Conservation (phyloP, 2,888 invertebrate species). For the Leucozona laternaria region DNA sequence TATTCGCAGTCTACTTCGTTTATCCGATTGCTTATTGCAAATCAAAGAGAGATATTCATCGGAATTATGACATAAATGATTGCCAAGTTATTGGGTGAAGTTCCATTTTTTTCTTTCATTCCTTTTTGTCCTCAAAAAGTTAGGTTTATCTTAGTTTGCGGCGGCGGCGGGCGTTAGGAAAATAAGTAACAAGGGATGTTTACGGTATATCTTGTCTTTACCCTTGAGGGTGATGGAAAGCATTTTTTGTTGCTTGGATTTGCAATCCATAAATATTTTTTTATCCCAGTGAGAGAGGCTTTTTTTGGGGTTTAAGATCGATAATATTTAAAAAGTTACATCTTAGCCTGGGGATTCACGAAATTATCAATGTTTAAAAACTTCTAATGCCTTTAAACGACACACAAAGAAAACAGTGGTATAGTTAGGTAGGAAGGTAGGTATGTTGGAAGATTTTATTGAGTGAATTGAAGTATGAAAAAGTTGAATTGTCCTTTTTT, state of each 20-base stretch:
- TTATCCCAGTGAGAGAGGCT: background rate
- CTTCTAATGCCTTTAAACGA: conserved; percentile 39
- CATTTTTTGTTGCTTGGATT: conserved; percentile 9
- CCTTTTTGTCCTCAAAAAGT: conserved; percentile 12
- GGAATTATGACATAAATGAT: conserved; percentile 68
- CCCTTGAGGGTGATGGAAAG: conserved; percentile 30
- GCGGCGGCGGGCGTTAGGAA: too few relatives aligned
- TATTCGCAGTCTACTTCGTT: conserved; percentile 33
- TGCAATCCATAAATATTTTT: conserved; percentile 7
- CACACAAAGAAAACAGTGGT: background rate
- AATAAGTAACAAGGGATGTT: conserved; percentile 47
- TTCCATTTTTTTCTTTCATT: background rate
- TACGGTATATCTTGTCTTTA: conserved; percentile 26
- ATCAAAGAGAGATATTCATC: conserved; percentile 58
- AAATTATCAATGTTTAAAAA: conserved; percentile 44
- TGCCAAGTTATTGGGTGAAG: conserved; percentile 57
- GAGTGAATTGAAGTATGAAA: conserved; percentile 55
- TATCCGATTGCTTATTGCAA: conserved; percentile 61
- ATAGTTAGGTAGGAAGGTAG: background rate
- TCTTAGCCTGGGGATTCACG: conserved; percentile 5
- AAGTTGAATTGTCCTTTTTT: conserved; percentile 51
- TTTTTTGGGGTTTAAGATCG: background rate
- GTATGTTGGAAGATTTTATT: conserved; percentile 45
- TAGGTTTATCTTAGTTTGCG: conserved; percentile 45
- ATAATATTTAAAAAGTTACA: conserved; percentile 37